A percentile compares a stretch with the other conserved stretches of the same genome.
phyloP scores from a whole-genome alignment of 2,888 invertebrate species.

The Aspidiotus destructor region DNA sequence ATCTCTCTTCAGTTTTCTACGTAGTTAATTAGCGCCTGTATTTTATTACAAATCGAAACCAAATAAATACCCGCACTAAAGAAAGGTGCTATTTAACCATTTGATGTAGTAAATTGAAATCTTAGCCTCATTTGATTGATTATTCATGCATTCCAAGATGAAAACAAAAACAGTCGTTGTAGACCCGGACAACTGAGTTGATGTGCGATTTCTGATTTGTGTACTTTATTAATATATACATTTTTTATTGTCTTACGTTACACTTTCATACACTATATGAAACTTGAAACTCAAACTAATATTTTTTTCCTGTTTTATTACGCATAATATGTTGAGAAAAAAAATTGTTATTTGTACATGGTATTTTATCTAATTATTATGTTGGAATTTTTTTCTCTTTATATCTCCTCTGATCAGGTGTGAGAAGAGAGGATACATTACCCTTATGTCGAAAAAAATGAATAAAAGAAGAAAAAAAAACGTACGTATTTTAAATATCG shows the following conservation, averaged over 20 bases:
- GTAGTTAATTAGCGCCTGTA: no score
- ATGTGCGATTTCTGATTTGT: constrained; percentile 6
- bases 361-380: neutral
- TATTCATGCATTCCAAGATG: no score
- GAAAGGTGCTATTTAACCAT: no score
- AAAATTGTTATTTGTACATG: constrained; percentile 17
- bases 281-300: constrained; percentile 18
- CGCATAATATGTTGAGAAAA: neutral
- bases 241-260: constrained; percentile 7
- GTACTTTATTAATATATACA: constrained; percentile 12
- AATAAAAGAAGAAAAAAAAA: constrained; percentile 19
- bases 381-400: constrained; percentile 18
- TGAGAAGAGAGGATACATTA: constrained; percentile 20
- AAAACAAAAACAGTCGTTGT: no score
- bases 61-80: no score
- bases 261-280: constrained; percentile 27
- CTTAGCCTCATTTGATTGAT: no score
- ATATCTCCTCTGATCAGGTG: constrained; percentile 24
- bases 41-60: no score
- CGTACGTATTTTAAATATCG: constrained; percentile 23
- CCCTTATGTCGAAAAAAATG: constrained; percentile 10
- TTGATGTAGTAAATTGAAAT: no score
- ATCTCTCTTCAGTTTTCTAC: no score
- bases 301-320: constrained; percentile 20
- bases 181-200: no score